These are phyloP conservation scores for Habropoda laboriosa DNA, from an alignment of 1,140 invertebrate genomes.

Conservation along the genomic window DNA sequence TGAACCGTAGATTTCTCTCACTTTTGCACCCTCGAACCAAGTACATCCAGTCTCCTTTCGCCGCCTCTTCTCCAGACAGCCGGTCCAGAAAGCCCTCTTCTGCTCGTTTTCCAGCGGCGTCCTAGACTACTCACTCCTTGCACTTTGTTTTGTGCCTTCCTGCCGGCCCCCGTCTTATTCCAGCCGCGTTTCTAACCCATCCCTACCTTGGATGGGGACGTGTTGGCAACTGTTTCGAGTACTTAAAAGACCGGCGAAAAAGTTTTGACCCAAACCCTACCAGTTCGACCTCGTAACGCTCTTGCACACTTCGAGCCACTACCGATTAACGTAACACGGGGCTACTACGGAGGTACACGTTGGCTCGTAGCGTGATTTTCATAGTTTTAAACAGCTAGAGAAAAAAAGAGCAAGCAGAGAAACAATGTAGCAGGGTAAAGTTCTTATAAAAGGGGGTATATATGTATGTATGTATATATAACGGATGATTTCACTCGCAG, in stretches of 20 bases:
- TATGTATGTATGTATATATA: too few relatives aligned
- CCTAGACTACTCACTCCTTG: constrained; percentile 29
- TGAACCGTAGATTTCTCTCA: not conserved
- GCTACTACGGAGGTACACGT: not conserved
- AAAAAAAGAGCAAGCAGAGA: too few relatives aligned
- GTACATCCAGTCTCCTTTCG: not conserved
- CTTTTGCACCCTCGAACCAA: constrained; percentile 8
- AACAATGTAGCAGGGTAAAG: too few relatives aligned
- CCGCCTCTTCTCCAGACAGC: not conserved
- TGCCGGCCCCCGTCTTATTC: constrained; percentile 16
- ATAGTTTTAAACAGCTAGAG: too few relatives aligned
- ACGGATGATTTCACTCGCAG: constrained; percentile 22
- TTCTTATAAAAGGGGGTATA: too few relatives aligned
- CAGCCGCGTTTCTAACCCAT: not conserved
- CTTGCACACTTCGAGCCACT: too few relatives aligned
- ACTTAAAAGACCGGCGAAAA: constrained; percentile 60
- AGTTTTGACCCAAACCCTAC: constrained; percentile 45
- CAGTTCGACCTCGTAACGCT: not conserved
- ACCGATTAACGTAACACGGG: constrained; percentile 1
- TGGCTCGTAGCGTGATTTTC: not conserved
- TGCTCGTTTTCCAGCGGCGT: not conserved
- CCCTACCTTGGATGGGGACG: not conserved
- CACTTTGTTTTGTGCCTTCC: constrained; percentile 35
- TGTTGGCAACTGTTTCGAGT: constrained; percentile 69
- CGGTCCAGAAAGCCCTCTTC: constrained; percentile 1